A percentile compares a stretch with the other conserved stretches of the same genome.
phyloP scores from a whole-genome alignment of 2,113 vertebrate genomes.

The Hemicordylus capensis region DNA sequence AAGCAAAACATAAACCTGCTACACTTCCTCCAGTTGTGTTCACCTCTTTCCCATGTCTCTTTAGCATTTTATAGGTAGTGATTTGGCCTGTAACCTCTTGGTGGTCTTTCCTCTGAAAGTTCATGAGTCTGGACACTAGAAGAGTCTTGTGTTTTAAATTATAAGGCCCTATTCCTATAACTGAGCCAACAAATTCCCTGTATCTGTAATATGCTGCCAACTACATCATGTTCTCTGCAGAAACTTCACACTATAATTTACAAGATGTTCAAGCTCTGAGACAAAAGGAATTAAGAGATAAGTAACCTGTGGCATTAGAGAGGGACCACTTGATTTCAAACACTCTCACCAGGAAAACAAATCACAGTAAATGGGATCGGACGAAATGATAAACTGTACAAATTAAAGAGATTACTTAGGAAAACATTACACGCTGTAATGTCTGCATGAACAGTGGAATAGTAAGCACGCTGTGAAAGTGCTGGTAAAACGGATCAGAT shows the following conservation, averaged over 20 bases:
- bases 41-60: conserved; percentile 53
- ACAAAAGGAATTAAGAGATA: background rate
- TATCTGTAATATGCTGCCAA: conserved; percentile 67
- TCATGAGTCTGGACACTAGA: conserved; percentile 77
- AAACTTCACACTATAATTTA: conserved; percentile 52
- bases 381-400: no score
- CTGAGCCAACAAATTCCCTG: conserved; percentile 63
- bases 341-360: no score
- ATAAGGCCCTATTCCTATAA: conserved; percentile 59
- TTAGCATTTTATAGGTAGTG: conserved; percentile 58
- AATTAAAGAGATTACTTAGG: no score
- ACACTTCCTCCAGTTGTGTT: conserved; percentile 41
- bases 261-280: conserved; percentile 57
- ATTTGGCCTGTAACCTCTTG: conserved; percentile 74
- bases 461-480: no score
- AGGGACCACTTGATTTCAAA: no score
- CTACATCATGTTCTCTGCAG: conserved; percentile 68
- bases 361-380: no score
- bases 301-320: no score
- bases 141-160: conserved; percentile 75
- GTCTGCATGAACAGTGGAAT: no score
- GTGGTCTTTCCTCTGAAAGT: conserved; percentile 75
- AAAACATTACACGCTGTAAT: no score
- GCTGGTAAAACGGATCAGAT: no score
- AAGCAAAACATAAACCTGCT: conserved; percentile 49